Evolutionary conservation across 2,797 vertebrate genomes (phyloP), one percentile per base, ranked within the genome.

Genomic region (Hydrophis major): DNA sequence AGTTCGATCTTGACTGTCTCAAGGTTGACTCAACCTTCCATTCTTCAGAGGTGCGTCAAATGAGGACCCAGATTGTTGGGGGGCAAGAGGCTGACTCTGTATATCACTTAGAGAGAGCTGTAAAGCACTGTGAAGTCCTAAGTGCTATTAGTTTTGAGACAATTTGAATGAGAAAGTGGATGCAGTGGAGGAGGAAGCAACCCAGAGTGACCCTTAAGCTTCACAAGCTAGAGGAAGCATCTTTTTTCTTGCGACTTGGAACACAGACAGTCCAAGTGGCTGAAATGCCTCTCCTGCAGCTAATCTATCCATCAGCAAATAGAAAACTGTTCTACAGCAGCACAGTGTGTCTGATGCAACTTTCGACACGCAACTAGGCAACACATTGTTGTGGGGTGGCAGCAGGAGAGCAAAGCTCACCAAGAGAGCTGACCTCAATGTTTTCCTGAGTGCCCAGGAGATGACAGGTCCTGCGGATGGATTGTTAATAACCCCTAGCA

Each of bases 321-420:
- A 28, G 63, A 69, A 69, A 69, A n/a, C n/a, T 16, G n/a, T 69
- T 16, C n/a, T 69, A 32, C 66, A 16, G n/a, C 32, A 32, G n/a
- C 16, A 6, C 16, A 6, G n/a, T 3, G n/a, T 37, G n/a, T 18
- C 18, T 6, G 7, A 0, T 74, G n/a, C 13, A 18, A 2, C 2
- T 32, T 32, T 74, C 8, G 66, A 74, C 66, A 3, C 14, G 6
- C 66, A 32, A 7, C n/a, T 18, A 32, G 66, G 66, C 2, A 69
- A 32, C 2, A 6, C 14, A 32, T 37, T 6, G 2, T 37, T 18
- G 66, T 18, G 66, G 66, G 14, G n/a, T 18, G n/a, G 66, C 14
- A 37, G 66, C n/a, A 37, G n/a, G 66, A 18, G n/a, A 74, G n/a
- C 66, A 32, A 18, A 32, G 14, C n/a, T 37, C n/a, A 37, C 2